Base-by-base conservation (phyloP, 1,140 invertebrate species). In the Eriosoma lanigerum region DNA sequence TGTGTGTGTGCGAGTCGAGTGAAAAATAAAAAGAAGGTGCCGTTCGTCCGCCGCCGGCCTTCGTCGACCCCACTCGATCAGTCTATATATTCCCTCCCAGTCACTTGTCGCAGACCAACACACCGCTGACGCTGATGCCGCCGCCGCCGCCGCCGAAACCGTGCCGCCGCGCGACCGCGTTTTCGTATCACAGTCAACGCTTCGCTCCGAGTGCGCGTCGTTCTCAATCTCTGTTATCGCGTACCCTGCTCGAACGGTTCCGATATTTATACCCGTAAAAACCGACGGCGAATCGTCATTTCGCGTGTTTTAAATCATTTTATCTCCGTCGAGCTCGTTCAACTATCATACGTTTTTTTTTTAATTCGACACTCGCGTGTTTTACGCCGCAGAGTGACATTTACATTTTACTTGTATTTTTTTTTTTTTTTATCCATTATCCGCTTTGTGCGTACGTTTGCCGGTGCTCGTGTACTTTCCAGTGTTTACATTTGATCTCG, bases 1-100 rank as follows among this genome's bases (percentile, higher is more conserved):
- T n/a, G n/a, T n/a, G n/a, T n/a, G n/a, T n/a, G n/a, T n/a, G 8
- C 32, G 32, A 38, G 32, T 38, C 3, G 32, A 38, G 32, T 4
- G 32, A 38, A 38, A n/a, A n/a, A n/a, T n/a, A n/a, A 64, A 38
- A 64, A 64, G 60, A n/a, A 48, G 46, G n/a, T 48, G 66, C 21
- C 21, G 52, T 58, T 75, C 75, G 75, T 46, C 75, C 32, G n/a
- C 17, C 9, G 56, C 75, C 75, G 75, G 75, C 75, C 75, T 78
- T 78, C 75, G 56, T 78, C 75, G 75, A 56, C 75, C 75, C 75
- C 75, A 48, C 75, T 78, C 75, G 75, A 58, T 32, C 60, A 62
- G 26, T 32, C 38, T 12, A 24, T 8, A 8, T 38, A 4, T 38
- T 38, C 32, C 32, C 32, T 68, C 64, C 64, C 64, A 12, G 10